These are phyloP conservation scores for Emberiza fucata DNA, from an alignment of 2,113 vertebrate genomes.

Conservation along the genomic window DNA sequence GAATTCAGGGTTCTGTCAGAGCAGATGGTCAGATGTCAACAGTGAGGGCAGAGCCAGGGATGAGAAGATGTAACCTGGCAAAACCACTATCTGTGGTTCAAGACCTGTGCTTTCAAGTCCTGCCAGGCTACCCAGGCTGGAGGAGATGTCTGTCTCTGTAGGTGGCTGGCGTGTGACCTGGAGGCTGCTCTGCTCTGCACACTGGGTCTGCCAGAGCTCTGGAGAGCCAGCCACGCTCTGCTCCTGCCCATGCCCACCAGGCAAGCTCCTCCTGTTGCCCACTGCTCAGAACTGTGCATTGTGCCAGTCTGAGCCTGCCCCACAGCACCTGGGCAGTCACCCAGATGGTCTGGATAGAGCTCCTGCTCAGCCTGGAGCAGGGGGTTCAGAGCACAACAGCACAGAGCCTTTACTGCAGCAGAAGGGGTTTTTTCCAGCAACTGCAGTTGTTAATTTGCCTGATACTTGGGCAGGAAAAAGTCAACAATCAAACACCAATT, in stretches of 20 bases:
- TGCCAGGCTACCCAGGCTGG: not conserved
- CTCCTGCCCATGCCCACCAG: not conserved
- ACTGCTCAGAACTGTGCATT: not conserved
- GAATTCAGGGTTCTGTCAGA: not conserved
- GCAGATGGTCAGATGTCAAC: not conserved
- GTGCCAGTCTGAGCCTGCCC: not conserved
- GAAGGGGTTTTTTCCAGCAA: not conserved
- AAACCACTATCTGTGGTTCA: not conserved
- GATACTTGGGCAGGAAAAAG: not conserved
- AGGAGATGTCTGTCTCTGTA: not conserved
- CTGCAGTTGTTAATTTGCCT: not conserved
- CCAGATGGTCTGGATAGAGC: not conserved
- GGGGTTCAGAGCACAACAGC: not conserved
- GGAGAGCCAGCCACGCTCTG: not conserved
- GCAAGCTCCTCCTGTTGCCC: not conserved
- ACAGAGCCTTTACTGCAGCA: not conserved
- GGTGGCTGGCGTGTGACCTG: not conserved
- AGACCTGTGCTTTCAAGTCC: not conserved
- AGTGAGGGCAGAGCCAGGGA: not conserved
- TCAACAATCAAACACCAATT: not conserved
- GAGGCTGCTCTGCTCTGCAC: not conserved
- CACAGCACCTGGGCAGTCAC: not conserved
- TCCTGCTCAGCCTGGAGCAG: not conserved
- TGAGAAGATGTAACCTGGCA: not conserved
- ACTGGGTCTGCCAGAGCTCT: not conserved